A percentile compares a stretch with the other conserved stretches of the same genome.
These are phyloP conservation scores for Plectrocnemia conspersa DNA, from an alignment of 1,140 invertebrate species.

Conservation along the genomic window DNA sequence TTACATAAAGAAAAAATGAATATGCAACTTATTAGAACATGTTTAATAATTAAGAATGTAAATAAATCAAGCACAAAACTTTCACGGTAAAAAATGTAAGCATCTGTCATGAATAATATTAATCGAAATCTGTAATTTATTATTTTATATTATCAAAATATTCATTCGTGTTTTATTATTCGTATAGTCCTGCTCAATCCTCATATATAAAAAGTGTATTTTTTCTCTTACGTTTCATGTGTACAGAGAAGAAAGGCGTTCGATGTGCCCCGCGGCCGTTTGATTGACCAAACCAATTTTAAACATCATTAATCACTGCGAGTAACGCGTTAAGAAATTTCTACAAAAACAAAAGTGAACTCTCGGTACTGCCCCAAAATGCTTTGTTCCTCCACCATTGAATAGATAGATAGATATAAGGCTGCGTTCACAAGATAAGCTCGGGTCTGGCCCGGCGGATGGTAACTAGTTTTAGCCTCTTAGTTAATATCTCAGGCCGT, in stretches of 20 bases:
- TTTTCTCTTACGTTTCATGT: too few species aligned
- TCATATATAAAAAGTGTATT: too few species aligned
- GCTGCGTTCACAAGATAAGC: conserved; percentile 5
- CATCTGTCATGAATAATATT: too few species aligned
- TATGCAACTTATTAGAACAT: too few species aligned
- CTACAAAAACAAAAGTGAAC: conserved; percentile 31
- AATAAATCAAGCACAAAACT: too few species aligned
- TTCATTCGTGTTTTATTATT: too few species aligned
- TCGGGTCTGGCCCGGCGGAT: background rate
- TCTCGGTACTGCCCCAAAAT: conserved; percentile 17
- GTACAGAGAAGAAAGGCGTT: conserved; percentile 17
- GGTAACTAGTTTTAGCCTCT: conserved; percentile 1
- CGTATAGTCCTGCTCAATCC: too few species aligned
- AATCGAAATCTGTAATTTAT: too few species aligned
- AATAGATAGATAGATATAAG: conserved; percentile 10
- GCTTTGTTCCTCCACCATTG: conserved; percentile 24
- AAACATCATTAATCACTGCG: conserved; percentile 31
- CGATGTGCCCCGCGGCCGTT: conserved; percentile 23
- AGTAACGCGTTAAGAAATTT: conserved; percentile 29
- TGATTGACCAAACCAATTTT: conserved; percentile 33
- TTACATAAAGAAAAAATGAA: too few species aligned
- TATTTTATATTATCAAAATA: too few species aligned
- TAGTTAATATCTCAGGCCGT: background rate
- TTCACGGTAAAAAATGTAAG: too few species aligned
- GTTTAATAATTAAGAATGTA: too few species aligned